Conservation (phyloP, 2,113 vertebrate species). For the Indicator maculatus region DNA sequence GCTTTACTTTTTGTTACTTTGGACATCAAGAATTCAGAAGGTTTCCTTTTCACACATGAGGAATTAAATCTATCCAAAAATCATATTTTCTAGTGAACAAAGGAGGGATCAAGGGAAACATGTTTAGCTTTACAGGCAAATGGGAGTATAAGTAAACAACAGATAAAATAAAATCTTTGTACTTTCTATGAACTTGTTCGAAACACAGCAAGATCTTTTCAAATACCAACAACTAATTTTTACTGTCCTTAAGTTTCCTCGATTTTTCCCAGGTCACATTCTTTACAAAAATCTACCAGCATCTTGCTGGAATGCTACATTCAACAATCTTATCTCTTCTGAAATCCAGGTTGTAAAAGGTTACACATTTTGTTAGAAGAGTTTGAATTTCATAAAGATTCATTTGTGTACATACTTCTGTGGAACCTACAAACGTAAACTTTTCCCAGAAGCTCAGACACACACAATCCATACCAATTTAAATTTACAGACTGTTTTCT, state of each 20-base stretch:
- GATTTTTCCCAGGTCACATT: background rate
- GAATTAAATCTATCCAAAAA: background rate
- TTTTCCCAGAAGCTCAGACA: background rate
- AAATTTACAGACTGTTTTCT: background rate
- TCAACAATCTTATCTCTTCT: background rate
- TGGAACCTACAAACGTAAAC: background rate
- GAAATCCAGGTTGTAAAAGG: background rate
- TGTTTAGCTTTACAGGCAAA: background rate
- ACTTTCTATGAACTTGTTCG: background rate
- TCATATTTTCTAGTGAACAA: background rate
- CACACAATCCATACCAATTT: rapidly evolving
- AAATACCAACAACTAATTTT: background rate
- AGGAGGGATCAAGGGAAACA: background rate
- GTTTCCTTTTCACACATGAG: background rate
- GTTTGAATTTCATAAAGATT: background rate
- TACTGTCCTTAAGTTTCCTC: background rate
- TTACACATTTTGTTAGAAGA: background rate
- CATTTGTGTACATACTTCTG: background rate
- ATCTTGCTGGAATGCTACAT: background rate
- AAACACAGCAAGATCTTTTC: background rate
- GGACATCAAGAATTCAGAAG: background rate
- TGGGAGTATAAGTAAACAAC: background rate
- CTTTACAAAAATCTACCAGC: background rate
- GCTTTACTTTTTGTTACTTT: background rate
- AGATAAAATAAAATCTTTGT: background rate